phyloP scores from a whole-genome alignment of 2,888 invertebrate genomes.

The Nemapogon koenigi region DNA sequence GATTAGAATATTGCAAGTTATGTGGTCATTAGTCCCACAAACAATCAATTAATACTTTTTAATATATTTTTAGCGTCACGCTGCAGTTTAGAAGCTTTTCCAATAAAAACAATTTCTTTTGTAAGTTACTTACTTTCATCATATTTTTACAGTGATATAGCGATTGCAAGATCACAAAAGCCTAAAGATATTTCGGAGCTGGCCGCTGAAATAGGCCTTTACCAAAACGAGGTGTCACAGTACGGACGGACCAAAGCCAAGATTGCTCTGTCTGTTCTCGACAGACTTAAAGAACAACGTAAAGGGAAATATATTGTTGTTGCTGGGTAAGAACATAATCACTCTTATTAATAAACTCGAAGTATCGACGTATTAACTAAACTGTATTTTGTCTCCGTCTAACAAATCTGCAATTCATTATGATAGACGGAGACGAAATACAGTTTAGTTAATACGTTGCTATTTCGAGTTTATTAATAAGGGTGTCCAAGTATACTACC shows the following conservation, averaged over 20 bases:
- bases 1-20: no score
- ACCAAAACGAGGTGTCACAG: conserved; percentile 80
- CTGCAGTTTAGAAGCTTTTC: not conserved
- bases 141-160: conserved; percentile 78
- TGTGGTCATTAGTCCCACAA: no score
- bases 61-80: not conserved
- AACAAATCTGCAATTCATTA: no score
- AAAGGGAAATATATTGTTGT: conserved; percentile 95
- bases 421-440: no score
- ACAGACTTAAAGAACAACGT: conserved; percentile 71
- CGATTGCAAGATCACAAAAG: conserved; percentile 85
- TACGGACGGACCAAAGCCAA: conserved; percentile 97
- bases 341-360: no score
- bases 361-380: no score
- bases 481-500: no score
- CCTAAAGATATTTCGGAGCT: conserved; percentile 83
- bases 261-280: conserved; percentile 79
- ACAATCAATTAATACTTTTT: no score
- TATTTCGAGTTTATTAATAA: no score
- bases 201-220: conserved; percentile 85
- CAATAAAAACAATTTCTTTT: not conserved
- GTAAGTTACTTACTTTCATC: not conserved
- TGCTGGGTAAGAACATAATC: conserved; percentile 76
- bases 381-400: no score
- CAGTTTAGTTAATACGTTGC: no score